Evolutionary conservation across 2,888 invertebrate species (phyloP).

Genomic region (Latrodectus hesperus): DNA sequence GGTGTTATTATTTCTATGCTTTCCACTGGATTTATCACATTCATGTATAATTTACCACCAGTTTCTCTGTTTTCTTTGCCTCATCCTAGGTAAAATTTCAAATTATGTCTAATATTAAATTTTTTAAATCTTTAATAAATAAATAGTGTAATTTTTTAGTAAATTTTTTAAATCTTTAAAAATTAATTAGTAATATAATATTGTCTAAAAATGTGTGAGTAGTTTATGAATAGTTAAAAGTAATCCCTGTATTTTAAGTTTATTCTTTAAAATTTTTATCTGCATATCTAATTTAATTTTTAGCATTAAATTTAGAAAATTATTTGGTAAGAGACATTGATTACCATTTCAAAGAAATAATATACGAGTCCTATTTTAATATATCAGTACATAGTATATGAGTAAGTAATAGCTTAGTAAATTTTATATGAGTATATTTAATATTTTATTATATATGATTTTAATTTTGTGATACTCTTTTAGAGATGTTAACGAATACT

Average conservation of each 20-base stretch:
- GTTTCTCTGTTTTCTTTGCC: constrained; percentile 66
- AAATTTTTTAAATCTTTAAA: not conserved
- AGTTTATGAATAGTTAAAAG: not conserved
- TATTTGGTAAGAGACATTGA: not conserved
- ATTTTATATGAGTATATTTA: no score
- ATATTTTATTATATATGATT: not conserved
- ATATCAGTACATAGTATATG: no score
- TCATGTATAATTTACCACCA: constrained; percentile 63
- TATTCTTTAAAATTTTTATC: not conserved
- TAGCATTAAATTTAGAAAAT: not conserved
- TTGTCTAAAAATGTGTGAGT: no score
- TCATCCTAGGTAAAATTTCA: constrained; percentile 56
- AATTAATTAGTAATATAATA: no score
- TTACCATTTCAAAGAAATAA: not conserved
- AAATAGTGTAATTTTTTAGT: no score
- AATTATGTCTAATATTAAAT: not conserved
- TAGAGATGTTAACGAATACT: constrained; percentile 67
- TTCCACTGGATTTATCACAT: constrained; percentile 63
- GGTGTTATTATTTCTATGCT: constrained; percentile 62
- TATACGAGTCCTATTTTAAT: not conserved
- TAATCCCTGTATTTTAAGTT: not conserved
- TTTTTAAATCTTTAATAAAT: not conserved
- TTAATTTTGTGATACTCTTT: not conserved
- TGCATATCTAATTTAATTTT: not conserved
- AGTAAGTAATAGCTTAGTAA: no score